Evolutionary conservation across 1,140 invertebrate species (phyloP), one percentile per base, ranked within the genome.

Genomic region (Vanessa tameamea): DNA sequence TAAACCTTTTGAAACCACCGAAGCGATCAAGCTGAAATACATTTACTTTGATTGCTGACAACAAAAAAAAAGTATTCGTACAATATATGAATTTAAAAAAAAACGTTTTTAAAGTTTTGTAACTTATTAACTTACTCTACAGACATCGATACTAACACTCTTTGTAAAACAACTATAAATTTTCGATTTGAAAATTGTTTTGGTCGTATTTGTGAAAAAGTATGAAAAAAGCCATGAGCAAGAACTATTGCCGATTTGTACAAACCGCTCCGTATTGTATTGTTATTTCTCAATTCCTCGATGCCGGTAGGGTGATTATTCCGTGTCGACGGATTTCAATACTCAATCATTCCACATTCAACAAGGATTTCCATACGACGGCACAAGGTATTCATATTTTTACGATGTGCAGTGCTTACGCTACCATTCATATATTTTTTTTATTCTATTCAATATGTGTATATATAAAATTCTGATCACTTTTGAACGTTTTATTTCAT

Each of bases 291-390:
- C 61, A 48, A 26, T 64, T 57, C 53, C 50, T n/a, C 50, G 37
- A 43, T 43, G 69, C 48, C 63, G 64, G 51, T 51, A 53, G 59
- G 47, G 71, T 71, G 69, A 73, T 78, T 78, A 76, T 76, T 77
- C 75, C 73, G 64, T 73, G 66, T 75, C 73, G 68, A 43, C 71
- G 73, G 73, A 55, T 73, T 70, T 76, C 77, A 78, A 78, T 78
- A 78, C 73, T 78, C 77, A 78, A 78, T 78, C 77, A 75, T 73
- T 68, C 64, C 59, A 63, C 57, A 74, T 74, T 74, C 73, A 74
- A 26, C 59, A 48, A 50, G 61, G 20, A 74, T 69, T 74, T 55
- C 59, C 57, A 43, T 64, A 14, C 50, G 47, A 51, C 59, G 15
- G 47, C 15, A 47, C 48, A 20, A 64, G 59, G 47, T 64, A 64